phyloP scores from a whole-genome alignment of 2,113 vertebrate species.

The Dolichallabes microphthalmus region DNA sequence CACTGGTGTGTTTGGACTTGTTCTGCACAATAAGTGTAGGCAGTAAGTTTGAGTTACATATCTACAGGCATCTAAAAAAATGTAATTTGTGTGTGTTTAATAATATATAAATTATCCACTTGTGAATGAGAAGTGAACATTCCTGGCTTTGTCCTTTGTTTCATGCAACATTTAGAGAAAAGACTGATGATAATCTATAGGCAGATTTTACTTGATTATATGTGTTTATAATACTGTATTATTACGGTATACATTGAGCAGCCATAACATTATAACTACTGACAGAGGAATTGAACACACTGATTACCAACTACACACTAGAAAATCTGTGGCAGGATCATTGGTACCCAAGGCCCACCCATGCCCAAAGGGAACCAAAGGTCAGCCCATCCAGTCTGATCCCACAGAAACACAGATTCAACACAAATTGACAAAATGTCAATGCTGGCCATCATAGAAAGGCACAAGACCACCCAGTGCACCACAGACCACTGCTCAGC shows the following conservation, averaged over 20 bases:
- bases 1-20: slow-evolving; percentile 28
- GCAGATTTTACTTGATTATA: not conserved
- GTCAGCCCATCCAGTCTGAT: no score
- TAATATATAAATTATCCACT: not conserved
- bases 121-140: not conserved
- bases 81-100: not conserved
- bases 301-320: no score
- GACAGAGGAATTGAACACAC: no score
- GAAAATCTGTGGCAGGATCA: no score
- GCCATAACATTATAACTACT: no score
- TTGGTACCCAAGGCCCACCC: no score
- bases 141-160: not conserved
- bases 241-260: not conserved
- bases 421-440: no score
- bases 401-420: no score
- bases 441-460: no score
- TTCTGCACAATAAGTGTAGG: not conserved
- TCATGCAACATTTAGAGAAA: slow-evolving; percentile 1
- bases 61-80: slow-evolving; percentile 7
- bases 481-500: no score
- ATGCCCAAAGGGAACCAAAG: no score
- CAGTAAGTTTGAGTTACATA: not conserved
- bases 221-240: not conserved
- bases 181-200: not conserved
- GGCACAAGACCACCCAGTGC: no score